A percentile compares a stretch with the other conserved stretches of the same genome.
Conservation (phyloP, 2,888 invertebrate genomes). For the Zonitis immaculata region DNA sequence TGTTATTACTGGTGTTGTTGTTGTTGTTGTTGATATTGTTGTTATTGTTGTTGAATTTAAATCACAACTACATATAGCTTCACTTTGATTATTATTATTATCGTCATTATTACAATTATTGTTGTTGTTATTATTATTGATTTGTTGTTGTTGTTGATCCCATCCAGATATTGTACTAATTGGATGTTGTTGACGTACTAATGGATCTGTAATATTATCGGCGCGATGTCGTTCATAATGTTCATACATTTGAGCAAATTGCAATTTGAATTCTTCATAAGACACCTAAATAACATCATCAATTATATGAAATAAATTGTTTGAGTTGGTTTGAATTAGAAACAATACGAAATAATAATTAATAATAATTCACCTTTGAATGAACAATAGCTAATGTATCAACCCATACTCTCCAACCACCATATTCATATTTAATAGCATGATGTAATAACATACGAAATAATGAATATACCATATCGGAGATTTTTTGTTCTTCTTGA, state of each 20-base stretch:
- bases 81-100: slow-evolving; percentile 41
- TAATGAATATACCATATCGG: slow-evolving; percentile 96
- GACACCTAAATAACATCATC: slow-evolving; percentile 75
- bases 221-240: slow-evolving; percentile 91
- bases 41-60: slow-evolving; percentile 50
- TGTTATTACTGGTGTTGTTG: slow-evolving; percentile 46
- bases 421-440: slow-evolving; percentile 98
- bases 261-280: slow-evolving; percentile 95
- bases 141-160: slow-evolving; percentile 80
- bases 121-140: slow-evolving; percentile 59
- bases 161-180: slow-evolving; percentile 96
- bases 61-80: slow-evolving; percentile 47
- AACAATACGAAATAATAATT: too few species aligned
- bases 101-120: slow-evolving; percentile 50
- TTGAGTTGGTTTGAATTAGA: too few species aligned
- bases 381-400: slow-evolving; percentile 99
- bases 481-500: slow-evolving; percentile 91
- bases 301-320: too few species aligned
- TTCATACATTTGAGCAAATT: slow-evolving; percentile 96
- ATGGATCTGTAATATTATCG: slow-evolving; percentile 92
- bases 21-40: slow-evolving; percentile 43
- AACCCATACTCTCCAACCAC: slow-evolving; percentile 99
- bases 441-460: slow-evolving; percentile 98
- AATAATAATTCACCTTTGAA: slow-evolving; percentile 72
- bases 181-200: slow-evolving; percentile 85